Base-by-base conservation (phyloP, 2,797 vertebrate species). In the Ptychadena robeensis region DNA sequence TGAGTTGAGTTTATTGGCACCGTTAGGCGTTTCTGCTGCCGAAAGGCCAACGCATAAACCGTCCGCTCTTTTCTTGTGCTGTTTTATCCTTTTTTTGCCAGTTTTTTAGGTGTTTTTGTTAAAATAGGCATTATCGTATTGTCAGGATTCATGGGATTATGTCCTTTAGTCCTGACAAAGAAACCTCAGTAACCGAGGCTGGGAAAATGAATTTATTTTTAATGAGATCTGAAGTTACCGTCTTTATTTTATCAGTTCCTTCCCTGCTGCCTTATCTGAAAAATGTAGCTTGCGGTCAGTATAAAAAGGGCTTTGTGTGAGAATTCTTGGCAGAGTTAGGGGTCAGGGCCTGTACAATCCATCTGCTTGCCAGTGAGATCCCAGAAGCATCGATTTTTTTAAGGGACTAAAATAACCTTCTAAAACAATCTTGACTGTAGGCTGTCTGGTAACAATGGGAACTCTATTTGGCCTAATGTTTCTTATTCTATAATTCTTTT, bases 271-370 rank as follows among this genome's bases (percentile, higher is more conserved):
- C 88, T 92, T 91, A 91, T 93, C 91, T 90, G 87, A 84, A 85
- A 87, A 86, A 90, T 88, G 85, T 88, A 86, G 87, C 82, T 88
- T 88, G 87, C 64, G 77, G 87, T 89, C 87, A 87, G 84, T 86
- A 82, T 92, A 91, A 94, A 95, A 93, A 92, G 91, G 72, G 94
- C 93, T 96, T 95, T 95, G 93, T 95, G 93, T 89, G 89, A 92
- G 90, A 93, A 94, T 94, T 93, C 90, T 92, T 90, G 85, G 91
- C 80, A 86, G 93, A 91, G 91, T 89, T 90, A 90, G 92, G 93
- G 95, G 94, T 94, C 94, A 95, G 93, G 94, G 94, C 95, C 94
- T 92, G 86, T 75, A 88, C 86, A 90, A 92, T 69, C 71, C 92
- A 91, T 91, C 92, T 90, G 89, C 87, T 89, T 89, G 89, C 92